phyloP scores from a whole-genome alignment of 30 jellyfish, hydroid and myxozoan species.

The Aurelia aurita region DNA sequence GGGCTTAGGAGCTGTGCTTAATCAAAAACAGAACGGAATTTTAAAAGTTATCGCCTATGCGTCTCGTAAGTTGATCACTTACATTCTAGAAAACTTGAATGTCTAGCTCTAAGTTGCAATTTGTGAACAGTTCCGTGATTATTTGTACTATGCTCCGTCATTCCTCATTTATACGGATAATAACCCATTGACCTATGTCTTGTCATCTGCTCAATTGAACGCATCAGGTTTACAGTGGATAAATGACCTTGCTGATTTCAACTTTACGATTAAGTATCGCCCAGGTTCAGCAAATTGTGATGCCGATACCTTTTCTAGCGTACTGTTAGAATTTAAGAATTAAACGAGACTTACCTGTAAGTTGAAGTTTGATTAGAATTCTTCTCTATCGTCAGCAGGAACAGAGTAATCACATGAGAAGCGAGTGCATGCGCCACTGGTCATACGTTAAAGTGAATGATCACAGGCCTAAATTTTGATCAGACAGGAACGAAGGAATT shows the following conservation, averaged over 20 bases:
- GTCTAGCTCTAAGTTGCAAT: slow-evolving; percentile 15
- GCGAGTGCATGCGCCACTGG: too few relatives aligned
- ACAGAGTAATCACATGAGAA: too few relatives aligned
- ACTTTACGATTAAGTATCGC: too few relatives aligned
- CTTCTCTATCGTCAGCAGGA: too few relatives aligned
- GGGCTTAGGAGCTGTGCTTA: neutral
- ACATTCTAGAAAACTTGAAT: too few relatives aligned
- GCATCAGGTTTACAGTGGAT: slow-evolving; percentile 4
- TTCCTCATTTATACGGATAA: neutral
- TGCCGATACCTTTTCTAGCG: neutral
- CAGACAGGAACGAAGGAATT: too few relatives aligned
- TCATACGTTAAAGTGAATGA: too few relatives aligned
- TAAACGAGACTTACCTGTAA: too few relatives aligned
- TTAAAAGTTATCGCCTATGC: slow-evolving; percentile 42
- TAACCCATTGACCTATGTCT: neutral
- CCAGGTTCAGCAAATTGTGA: neutral
- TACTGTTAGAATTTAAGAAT: neutral
- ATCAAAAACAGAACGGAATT: neutral
- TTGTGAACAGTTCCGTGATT: slow-evolving; percentile 9
- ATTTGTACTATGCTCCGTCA: too few relatives aligned
- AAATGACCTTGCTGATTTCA: neutral
- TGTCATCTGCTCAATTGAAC: neutral
- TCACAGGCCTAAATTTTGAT: too few relatives aligned
- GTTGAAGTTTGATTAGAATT: too few relatives aligned
- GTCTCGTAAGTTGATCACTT: neutral